A percentile compares a stretch with the other conserved stretches of the same genome.
Conservation (phyloP, 2,888 invertebrate species). For the Conomelus anceps region DNA sequence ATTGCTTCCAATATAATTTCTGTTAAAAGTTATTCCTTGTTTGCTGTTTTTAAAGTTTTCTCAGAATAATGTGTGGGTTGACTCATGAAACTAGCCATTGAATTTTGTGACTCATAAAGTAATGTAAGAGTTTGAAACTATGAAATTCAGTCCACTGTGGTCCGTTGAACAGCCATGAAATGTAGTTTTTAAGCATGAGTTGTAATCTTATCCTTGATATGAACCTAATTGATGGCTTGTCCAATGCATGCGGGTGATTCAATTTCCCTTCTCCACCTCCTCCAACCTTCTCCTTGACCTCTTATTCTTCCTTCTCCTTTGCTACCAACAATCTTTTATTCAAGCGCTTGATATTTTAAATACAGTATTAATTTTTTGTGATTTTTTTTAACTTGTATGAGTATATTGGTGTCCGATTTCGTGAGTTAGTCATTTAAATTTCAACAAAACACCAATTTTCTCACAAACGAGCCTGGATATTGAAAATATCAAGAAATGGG, state of each 20-base stretch:
- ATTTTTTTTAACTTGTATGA: not conserved
- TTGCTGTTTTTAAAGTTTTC: no score
- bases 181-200: not conserved
- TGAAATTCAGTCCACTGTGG: not conserved
- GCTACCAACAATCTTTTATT: no score
- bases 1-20: no score
- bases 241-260: not conserved
- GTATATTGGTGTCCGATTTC: not conserved
- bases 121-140: not conserved
- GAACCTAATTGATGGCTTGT: not conserved
- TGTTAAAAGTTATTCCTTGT: no score
- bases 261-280: not conserved
- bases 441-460: no score
- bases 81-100: no score
- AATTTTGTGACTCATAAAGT: no score
- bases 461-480: no score
- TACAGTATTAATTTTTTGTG: not conserved
- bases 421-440: not conserved
- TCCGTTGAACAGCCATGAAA: not conserved
- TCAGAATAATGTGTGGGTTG: no score
- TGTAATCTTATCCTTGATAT: not conserved
- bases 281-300: not conserved
- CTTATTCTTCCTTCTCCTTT: not conserved
- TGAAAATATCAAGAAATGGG: no score
- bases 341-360: no score